These are phyloP conservation scores for Schizothorax lantsangensis DNA, from an alignment of 2,797 vertebrate genomes.

Conservation along the genomic window DNA sequence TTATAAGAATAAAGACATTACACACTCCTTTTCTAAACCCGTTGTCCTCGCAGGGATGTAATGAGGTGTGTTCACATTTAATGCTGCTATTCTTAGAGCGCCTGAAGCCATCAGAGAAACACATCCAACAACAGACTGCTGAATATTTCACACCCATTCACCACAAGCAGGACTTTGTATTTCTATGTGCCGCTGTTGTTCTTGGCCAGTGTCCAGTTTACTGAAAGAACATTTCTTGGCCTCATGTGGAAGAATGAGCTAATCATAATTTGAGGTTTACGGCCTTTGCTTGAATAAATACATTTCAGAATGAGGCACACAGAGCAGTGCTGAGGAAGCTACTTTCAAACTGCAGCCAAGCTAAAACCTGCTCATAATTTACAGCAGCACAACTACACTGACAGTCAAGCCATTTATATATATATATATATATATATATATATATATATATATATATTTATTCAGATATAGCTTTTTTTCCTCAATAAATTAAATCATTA, in stretches of 20 bases:
- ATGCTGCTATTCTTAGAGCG: slow-evolving; percentile 22
- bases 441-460: too few relatives aligned
- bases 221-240: not conserved
- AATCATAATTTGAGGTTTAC: slow-evolving; percentile 13
- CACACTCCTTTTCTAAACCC: not conserved
- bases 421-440: too few relatives aligned
- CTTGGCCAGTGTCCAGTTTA: not conserved
- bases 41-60: not conserved
- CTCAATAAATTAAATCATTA: too few relatives aligned
- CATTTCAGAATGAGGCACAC: not conserved
- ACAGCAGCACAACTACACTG: not conserved
- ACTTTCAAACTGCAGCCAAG: not conserved
- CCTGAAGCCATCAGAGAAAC: not conserved
- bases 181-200: not conserved
- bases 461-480: too few relatives aligned
- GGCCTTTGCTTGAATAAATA: not conserved
- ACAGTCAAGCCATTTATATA: not conserved
- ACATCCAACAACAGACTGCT: not conserved
- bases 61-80: slow-evolving; percentile 16
- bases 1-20: not conserved
- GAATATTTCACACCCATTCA: slow-evolving; percentile 21
- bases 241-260: slow-evolving; percentile 1
- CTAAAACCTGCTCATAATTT: not conserved
- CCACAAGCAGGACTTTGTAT: not conserved
- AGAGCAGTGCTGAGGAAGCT: not conserved